Base-by-base conservation (phyloP, 2,113 vertebrate genomes). In the Hyperopisus bebe region DNA sequence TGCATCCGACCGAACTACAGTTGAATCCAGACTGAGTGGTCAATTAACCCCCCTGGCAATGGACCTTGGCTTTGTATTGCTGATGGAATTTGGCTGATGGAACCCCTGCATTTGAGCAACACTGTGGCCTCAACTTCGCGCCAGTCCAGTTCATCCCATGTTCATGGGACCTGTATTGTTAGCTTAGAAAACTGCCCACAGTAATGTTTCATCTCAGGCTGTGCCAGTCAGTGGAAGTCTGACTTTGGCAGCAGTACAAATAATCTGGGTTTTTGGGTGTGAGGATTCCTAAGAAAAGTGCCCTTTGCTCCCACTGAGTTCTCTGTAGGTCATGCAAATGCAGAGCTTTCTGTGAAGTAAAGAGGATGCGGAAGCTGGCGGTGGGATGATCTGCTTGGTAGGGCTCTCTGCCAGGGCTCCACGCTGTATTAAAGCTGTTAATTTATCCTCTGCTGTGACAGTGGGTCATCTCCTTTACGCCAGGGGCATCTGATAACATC, bases 131-230 rank as follows among this genome's bases (percentile, higher is more conserved):
- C 17, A 42, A 39, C 35, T 77, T 15, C 17, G 0, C 5, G 31
- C 74, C 74, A 6, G 74, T 42, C 13, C n/a, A 74, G n/a, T 35
- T 74, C 66, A 35, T n/a, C 66, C 27, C 35, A 1, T 95, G 90
- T 84, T 91, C 90, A 88, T 91, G 13, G 27, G 51, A 21, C 35
- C 21, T 11, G 31, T 83, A 5, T 21, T 42, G 21, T 62, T 8
- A 13, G 55, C 42, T 88, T 27, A 70, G 21, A 27, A 62, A 88
- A 7, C 19, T 21, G 17, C 51, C 19, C 44, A 4, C 44, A n/a
- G 21, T 84, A 84, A 84, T 46, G 44, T 13, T 84, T 46, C 82
- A 84, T 46, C 39, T 84, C 82, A 24, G 24, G 82, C 80, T 44
- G 44, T 47, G 80, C 42, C 44, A 47, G 39, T 47, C 42, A 46